phyloP scores from a whole-genome alignment of 2,113 vertebrate genomes.

The Mesitornis unicolor region DNA sequence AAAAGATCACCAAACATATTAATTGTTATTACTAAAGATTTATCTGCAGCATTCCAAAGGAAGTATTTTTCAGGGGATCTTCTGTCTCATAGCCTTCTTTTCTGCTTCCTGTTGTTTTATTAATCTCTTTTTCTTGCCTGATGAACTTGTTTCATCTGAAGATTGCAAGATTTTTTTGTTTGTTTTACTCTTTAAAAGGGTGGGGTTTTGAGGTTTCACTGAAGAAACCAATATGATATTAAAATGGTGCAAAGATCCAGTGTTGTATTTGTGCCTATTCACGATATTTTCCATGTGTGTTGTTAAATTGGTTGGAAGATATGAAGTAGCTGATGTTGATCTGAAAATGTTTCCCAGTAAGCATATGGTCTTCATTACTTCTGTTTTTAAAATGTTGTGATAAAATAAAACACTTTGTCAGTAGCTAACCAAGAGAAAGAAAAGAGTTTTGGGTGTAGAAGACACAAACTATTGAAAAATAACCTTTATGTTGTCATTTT shows the following conservation, averaged over 20 bases:
- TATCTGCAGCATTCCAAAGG: not conserved
- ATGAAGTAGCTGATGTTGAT: slow-evolving; percentile 19
- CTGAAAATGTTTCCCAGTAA: slow-evolving; percentile 27
- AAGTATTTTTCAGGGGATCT: not conserved
- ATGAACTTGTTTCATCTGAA: not conserved
- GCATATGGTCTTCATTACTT: slow-evolving; percentile 45
- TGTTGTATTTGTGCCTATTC: not conserved
- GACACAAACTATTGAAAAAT: not conserved
- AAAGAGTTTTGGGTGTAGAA: not conserved
- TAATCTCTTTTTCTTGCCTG: not conserved
- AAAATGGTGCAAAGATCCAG: not conserved
- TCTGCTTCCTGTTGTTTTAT: not conserved
- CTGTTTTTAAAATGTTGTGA: slow-evolving; percentile 30
- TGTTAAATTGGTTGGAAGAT: not conserved
- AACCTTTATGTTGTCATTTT: not conserved
- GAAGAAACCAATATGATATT: not conserved
- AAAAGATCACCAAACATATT: not conserved
- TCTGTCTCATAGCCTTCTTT: not conserved
- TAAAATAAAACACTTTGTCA: slow-evolving; percentile 20
- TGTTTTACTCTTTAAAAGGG: not conserved
- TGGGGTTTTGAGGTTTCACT: not conserved
- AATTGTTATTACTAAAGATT: not conserved
- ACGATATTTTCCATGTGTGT: not conserved
- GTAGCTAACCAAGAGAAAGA: not conserved
- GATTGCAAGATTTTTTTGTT: not conserved